Evolutionary conservation across 1,140 invertebrate genomes (phyloP), one percentile per base, ranked within the genome.

Genomic region (Eulimnadia texana): DNA sequence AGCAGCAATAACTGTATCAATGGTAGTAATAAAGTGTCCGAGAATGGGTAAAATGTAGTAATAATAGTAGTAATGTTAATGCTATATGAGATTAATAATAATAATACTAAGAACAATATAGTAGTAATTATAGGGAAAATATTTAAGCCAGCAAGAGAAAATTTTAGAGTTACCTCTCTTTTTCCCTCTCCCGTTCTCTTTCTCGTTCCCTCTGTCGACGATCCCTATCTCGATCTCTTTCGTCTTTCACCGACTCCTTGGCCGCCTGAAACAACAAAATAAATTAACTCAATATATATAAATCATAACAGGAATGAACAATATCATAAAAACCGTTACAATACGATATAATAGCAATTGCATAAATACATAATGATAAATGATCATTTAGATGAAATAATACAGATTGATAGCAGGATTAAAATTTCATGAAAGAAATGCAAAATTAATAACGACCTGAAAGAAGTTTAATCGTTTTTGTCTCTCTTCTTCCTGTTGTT

Each of bases 401-500:
- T 42, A 42, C 33, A 42, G 33, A 42, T 42, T 9, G 33, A 42
- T 16, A 42, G 33, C 6, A 42, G 33, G 33, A 42, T 42, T 16
- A 16, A 42, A 9, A 42, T 6, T 9, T 16, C 6, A 16, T 9
- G 6, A 42, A 42, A 42, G 6, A 42, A 6, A 19, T 1, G 3
- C 16, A 9, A 29, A 52, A 27, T 28, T 11, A 53, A 25, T 13
- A 13, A 28, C 3, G 28, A 61, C 53, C 49, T 63, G 62, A 13
- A 59, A 29, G 68, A 83, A 84, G n/a, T 77, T 71, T 62, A 76
- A 68, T 60, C 82, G 71, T 64, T 79, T 78, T 68, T 83, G 84
- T 29, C 83, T 73, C 65, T 86, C 82, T 61, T 87, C 84, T 10
- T 91, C 86, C 63, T 81, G 78, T 60, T 76, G 74, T 65, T 79